Evolutionary conservation across 2,797 vertebrate genomes (phyloP).

Genomic region (Lepilemur septentrionalis): DNA sequence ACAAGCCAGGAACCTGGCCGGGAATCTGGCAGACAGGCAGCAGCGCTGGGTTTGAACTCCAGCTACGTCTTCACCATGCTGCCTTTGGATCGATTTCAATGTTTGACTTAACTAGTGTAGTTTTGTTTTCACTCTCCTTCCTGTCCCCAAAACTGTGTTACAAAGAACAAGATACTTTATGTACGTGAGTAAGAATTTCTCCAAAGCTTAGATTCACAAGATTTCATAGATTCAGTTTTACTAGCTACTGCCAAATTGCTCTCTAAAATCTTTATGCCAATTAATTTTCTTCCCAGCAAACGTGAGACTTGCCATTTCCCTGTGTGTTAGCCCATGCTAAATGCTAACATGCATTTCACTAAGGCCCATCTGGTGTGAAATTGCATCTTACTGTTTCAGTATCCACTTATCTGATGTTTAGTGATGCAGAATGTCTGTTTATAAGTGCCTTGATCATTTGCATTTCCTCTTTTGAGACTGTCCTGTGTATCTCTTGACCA

Average conservation of each 20-base stretch:
- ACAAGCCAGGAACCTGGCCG: background rate
- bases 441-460: background rate
- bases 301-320: background rate
- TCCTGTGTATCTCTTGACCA: background rate
- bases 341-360: background rate
- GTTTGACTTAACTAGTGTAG: background rate
- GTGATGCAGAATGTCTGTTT: background rate
- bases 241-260: background rate
- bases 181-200: background rate
- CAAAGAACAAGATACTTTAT: background rate
- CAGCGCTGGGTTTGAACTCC: background rate
- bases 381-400: background rate
- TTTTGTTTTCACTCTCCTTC: background rate
- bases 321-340: background rate
- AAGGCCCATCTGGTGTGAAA: background rate
- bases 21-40: background rate
- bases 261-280: background rate
- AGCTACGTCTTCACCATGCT: background rate
- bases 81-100: background rate
- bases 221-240: background rate
- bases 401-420: background rate
- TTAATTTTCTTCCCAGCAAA: background rate
- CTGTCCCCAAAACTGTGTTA: background rate
- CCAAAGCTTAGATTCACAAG: background rate
- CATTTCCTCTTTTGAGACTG: background rate